Conservation (phyloP, 2,888 invertebrate species). For the Tiliacea citrago region DNA sequence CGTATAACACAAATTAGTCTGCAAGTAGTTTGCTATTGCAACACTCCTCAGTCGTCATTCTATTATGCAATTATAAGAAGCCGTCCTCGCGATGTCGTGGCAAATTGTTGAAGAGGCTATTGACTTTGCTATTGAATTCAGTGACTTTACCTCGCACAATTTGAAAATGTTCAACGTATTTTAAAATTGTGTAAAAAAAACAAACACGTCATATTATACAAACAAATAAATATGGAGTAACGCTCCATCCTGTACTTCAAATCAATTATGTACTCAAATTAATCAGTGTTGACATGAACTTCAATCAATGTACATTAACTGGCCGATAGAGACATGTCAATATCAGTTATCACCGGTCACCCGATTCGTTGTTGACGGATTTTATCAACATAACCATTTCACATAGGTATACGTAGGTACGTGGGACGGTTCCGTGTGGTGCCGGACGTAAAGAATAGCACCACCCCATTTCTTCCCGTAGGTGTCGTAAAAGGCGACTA, state of each 20-base stretch:
- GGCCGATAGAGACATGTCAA: conserved; percentile 47
- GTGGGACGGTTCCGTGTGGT: too few relatives aligned
- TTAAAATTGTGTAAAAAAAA: conserved; percentile 8
- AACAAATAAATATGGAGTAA: neutral
- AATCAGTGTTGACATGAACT: conserved; percentile 69
- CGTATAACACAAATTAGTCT: conserved; percentile 17
- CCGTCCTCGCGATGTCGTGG: conserved; percentile 24
- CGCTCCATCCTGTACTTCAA: conserved; percentile 15
- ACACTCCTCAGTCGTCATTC: conserved; percentile 11
- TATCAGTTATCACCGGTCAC: conserved; percentile 50
- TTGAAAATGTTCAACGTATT: conserved; percentile 18
- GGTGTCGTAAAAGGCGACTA: too few relatives aligned
- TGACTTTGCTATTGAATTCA: conserved; percentile 46
- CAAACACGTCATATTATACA: neutral
- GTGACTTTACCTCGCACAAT: conserved; percentile 6
- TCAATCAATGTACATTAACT: conserved; percentile 62
- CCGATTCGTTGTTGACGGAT: conserved; percentile 57
- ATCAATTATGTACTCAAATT: conserved; percentile 40
- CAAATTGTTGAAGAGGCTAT: conserved; percentile 45
- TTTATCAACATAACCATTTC: conserved; percentile 37
- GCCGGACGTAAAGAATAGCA: too few relatives aligned
- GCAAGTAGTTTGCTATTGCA: conserved; percentile 27
- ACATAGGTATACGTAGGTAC: neutral
- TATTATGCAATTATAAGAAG: conserved; percentile 20
- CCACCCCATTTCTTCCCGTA: too few relatives aligned